These are phyloP conservation scores for Lamprotornis superbus DNA, from an alignment of 2,113 vertebrate species.

Conservation along the genomic window DNA sequence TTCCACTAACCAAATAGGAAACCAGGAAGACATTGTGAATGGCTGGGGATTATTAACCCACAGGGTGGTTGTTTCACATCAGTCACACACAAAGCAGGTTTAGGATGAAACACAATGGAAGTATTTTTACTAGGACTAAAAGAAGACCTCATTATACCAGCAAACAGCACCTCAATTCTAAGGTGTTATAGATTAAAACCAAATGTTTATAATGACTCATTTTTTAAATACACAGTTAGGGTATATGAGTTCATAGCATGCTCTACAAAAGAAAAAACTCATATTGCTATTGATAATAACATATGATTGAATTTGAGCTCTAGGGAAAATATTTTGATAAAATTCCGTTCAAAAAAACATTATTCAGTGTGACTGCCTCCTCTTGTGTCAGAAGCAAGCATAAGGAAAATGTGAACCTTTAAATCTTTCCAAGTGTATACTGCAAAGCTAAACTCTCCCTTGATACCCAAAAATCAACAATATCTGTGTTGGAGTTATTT, in stretches of 20 bases:
- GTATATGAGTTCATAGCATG: neutral
- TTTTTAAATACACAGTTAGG: neutral
- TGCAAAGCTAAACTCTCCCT: neutral
- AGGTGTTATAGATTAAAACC: neutral
- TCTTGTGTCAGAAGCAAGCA: neutral
- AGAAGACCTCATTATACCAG: neutral
- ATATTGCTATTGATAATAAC: neutral
- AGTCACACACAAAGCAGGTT: neutral
- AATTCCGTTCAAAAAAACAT: neutral
- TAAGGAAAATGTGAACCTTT: neutral
- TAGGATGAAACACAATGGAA: neutral
- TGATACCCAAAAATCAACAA: neutral
- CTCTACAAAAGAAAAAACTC: neutral
- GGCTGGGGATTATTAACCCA: neutral
- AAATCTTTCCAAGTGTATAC: neutral
- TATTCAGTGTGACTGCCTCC: neutral
- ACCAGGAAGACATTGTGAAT: neutral
- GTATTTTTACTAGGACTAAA: neutral
- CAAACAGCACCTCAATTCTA: neutral
- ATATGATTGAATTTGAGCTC: neutral
- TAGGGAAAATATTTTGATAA: neutral
- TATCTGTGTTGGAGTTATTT: neutral
- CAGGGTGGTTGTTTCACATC: neutral
- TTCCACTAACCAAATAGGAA: neutral
- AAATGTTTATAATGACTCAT: neutral